Base-by-base conservation (phyloP, 2,888 invertebrate genomes). In the Cosmia pyralina region DNA sequence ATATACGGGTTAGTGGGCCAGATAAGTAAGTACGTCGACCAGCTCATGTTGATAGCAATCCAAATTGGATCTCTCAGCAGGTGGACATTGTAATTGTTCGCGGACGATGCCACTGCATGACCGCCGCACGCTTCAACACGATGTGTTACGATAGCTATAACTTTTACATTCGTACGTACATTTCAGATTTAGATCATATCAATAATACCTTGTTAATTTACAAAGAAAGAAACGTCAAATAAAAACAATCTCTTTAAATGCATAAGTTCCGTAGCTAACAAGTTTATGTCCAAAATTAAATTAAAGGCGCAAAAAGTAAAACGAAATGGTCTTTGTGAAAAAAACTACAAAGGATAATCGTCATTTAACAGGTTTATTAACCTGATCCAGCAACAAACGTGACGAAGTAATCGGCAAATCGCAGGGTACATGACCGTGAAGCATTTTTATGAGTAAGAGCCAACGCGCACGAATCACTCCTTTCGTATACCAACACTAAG, bases 11-110 rank as follows among this genome's bases (percentile, higher is more conserved):
- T 90, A 94, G 91, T 92, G 80, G 94, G 91, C 83, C 93, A 93
- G 90, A 92, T 93, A 89, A 88, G 86, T 88, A 84, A 85, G 87
- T 84, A 88, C 91, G 91, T 91, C 85, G 77, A 85, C 78, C 82
- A 88, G 87, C 89, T 91, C 90, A 89, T 88, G 91, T 82, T 53
- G 79, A 92, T 93, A 91, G 88, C 91, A 92, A 95, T 94, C 94
- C 89, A 93, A 94, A 93, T 94, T 93, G 91, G 91, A 94, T 93
- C 92, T 92, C 93, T 80, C 94, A 92, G 93, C 94, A 90, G 93
- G 94, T 92, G 92, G 81, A 89, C 90, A 89, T 90, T 90, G 90
- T 92, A 89, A 90, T 88, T 86, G 87, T 82, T 88, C 85, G 69
- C 58, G 57, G 75, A 76, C 69, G 73, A 64, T 75, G 70, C 73